Base-by-base conservation (phyloP, 1,140 invertebrate species). In the Caenorhabditis inopinata region DNA sequence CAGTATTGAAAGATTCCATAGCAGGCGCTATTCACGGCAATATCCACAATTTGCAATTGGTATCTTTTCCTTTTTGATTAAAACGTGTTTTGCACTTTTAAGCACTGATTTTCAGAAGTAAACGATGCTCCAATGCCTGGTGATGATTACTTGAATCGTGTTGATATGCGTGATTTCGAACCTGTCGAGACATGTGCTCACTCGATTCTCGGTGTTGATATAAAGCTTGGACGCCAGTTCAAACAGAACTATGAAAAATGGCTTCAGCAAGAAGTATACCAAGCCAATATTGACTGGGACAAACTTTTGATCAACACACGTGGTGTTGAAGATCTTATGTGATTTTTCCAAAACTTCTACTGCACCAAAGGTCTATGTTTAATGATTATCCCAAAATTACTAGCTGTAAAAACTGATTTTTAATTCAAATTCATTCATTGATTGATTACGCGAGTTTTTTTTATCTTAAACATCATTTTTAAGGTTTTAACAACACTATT, bases 261-360 rank as follows among this genome's bases (percentile, higher is more conserved):
- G 97, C 90, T 99, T 27, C 93, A 98, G 85, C 93, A 95, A 88
- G 96, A 99, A 91, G 97, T 99, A 4, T 97, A 95, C 89, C 93
- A 94, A 85, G 93, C 92, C 82, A 88, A 90, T 42, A 90, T 92
- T 51, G 91, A 92, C 85, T 92, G 92, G 92, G 92, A 92, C 84
- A 89, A 91, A 84, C 85, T 92, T 11, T 85, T 92, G 1, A 42
- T 68, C 25, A 27, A 73, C 2, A 76, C 32, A 7, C 49, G 47
- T 1, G 80, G 80, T 21, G 47, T 81, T n/a, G 79, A 68, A 18
- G 58, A 45, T n/a, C 46, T 42, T 35, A 77, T 16, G 27, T 53
- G n/a, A 51, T 25, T 77, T 3, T 9, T 14, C 12, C 3, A 1
- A 25, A 1, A 14, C 1, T 75, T 75, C 18, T 11, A 45, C 23